Evolutionary conservation across 2,888 invertebrate genomes (phyloP), one percentile per base, ranked within the genome.

Genomic region (Tetranychus truncatus): DNA sequence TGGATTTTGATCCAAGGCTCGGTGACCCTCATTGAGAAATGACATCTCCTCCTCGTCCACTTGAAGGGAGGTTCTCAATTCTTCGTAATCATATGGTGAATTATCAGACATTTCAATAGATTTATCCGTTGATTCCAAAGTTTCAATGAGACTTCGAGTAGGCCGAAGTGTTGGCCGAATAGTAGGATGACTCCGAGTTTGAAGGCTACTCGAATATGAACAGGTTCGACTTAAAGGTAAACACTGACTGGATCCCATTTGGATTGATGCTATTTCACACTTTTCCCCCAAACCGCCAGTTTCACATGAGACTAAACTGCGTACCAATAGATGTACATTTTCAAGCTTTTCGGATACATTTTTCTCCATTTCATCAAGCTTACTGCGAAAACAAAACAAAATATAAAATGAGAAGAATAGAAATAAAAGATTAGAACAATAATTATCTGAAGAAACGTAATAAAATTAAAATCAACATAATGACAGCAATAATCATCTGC

Each of bases 1-100:
- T 55, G 55, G 55, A 55, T 55, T 55, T 55, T 55, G 55, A 55
- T 55, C 55, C 11, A 55, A 15, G 55, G 55, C 55, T 55, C 11
- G 15, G 15, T 55, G 55, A 55, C 55, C 55, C 55, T 55, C 55
- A 55, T 55, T 9, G 1, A 55, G 55, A 55, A 15, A 55, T 55
- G 55, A 55, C 55, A 55, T 15, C 9, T 55, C 55, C 9, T 55
- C 55, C 15, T 55, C 55, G 55, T 55, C 55, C 55, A 55, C 55
- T 15, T 55, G 55, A 3, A 55, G 55, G 55, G 55, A 55, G 55
- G 55, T 15, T 55, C 55, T 55, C 20, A 69, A 24, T 69, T 69
- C 69, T 69, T 69, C 69, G 24, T 69, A 69, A 9, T 69, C 69
- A 21, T 69, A 69, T 5, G 69, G 69, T 24, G 69, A 69, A 24